Conservation (phyloP, 2,797 vertebrate genomes). For the Anisognathus igniventris region DNA sequence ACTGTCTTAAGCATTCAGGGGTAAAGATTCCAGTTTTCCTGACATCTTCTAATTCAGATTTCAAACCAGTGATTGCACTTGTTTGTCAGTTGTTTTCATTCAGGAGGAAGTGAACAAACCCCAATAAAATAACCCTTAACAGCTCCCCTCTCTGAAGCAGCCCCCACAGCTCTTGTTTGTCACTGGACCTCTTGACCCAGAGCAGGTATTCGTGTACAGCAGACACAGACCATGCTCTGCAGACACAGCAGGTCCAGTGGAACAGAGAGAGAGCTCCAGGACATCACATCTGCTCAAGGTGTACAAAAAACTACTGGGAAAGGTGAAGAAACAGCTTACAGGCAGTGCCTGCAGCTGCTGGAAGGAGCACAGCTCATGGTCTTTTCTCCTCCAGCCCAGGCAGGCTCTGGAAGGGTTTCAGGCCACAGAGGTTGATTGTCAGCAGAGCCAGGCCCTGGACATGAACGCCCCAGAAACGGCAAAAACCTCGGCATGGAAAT, state of each 20-base stretch:
- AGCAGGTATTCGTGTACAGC: rapidly evolving
- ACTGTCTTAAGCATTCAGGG: neutral
- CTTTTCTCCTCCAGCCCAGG: neutral
- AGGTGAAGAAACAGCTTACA: neutral
- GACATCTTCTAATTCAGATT: neutral
- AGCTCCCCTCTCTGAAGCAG: neutral
- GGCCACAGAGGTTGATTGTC: conserved; percentile 12
- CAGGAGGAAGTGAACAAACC: neutral
- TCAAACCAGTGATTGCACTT: neutral
- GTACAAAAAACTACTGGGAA: neutral
- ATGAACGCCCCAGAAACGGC: neutral
- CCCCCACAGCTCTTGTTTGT: neutral
- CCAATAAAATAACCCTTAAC: neutral
- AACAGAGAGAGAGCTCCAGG: neutral
- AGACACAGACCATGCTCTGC: neutral
- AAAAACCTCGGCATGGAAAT: neutral
- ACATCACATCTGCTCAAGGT: neutral
- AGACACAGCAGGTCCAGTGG: neutral
- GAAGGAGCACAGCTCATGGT: neutral
- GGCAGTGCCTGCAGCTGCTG: neutral
- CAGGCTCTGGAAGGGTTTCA: neutral
- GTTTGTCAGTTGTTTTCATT: neutral
- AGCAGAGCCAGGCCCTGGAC: neutral
- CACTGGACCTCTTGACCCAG: neutral
- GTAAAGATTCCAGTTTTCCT: neutral